These are phyloP conservation scores for Botia kubotai DNA, from an alignment of 2,797 vertebrate species.

Conservation along the genomic window DNA sequence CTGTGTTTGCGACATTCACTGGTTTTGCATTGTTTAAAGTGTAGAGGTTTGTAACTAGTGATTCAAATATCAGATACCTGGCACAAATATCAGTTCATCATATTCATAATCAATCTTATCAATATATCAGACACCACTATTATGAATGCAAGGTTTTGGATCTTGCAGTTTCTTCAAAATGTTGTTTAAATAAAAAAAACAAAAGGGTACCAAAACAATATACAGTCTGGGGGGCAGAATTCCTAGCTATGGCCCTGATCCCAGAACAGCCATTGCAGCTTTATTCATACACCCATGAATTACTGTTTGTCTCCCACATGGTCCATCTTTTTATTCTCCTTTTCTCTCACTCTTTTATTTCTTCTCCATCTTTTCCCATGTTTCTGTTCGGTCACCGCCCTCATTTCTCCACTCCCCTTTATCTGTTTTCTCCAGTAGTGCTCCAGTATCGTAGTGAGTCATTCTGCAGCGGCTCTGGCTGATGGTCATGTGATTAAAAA, in stretches of 20 bases:
- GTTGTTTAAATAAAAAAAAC: too few species aligned
- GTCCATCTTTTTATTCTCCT: slow-evolving; percentile 11
- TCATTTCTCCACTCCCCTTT: slow-evolving; percentile 35
- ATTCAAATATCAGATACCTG: too few species aligned
- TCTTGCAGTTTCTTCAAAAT: too few species aligned
- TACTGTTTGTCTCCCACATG: not conserved
- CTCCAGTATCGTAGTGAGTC: slow-evolving; percentile 76
- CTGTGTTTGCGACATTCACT: slow-evolving; percentile 8
- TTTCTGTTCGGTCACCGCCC: slow-evolving; percentile 17
- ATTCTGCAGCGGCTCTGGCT: slow-evolving; percentile 77
- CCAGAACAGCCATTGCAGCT: not conserved
- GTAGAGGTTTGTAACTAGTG: too few species aligned
- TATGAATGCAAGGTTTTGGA: too few species aligned
- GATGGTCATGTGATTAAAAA: slow-evolving; percentile 80
- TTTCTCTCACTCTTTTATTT: slow-evolving; percentile 21
- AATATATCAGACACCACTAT: too few species aligned
- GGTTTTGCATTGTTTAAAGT: not conserved
- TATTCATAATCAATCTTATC: too few species aligned
- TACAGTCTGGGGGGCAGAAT: not conserved
- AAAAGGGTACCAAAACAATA: not conserved
- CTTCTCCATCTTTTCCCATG: not conserved
- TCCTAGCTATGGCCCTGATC: not conserved
- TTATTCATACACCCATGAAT: not conserved
- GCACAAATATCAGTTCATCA: too few species aligned
- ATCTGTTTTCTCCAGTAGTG: slow-evolving; percentile 66